These are phyloP conservation scores for Pimephales promelas DNA, from an alignment of 2,113 vertebrate genomes.

Conservation along the genomic window DNA sequence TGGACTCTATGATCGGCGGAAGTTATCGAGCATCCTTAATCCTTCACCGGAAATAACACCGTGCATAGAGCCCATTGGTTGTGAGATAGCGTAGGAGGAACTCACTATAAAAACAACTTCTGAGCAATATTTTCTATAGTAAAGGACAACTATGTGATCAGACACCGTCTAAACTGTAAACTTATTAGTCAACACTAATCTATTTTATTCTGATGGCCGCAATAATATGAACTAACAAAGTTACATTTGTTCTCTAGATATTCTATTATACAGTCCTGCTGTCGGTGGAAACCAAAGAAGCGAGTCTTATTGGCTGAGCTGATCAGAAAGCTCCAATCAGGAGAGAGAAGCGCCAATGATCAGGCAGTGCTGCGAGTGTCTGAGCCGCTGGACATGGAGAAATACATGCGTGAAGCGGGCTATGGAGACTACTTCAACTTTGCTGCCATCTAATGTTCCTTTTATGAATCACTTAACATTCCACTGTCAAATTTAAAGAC, in stretches of 20 bases:
- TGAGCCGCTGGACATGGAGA: slow-evolving; percentile 68
- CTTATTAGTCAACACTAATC: neutral
- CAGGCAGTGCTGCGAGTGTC: slow-evolving; percentile 77
- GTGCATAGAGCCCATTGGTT: too few species aligned
- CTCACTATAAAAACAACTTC: too few species aligned
- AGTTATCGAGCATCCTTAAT: too few species aligned
- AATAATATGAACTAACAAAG: neutral
- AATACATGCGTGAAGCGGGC: slow-evolving; percentile 74
- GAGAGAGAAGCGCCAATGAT: slow-evolving; percentile 73
- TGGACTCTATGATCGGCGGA: too few species aligned
- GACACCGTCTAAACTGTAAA: too few species aligned
- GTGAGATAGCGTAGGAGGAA: too few species aligned
- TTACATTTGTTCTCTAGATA: slow-evolving; percentile 72
- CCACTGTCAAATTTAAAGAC: neutral
- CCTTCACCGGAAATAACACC: too few species aligned
- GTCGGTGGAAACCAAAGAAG: slow-evolving; percentile 75
- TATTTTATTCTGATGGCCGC: neutral
- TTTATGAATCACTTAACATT: too few species aligned
- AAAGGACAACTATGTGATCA: too few species aligned
- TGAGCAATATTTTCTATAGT: too few species aligned
- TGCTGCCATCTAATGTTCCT: neutral
- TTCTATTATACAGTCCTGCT: slow-evolving; percentile 81
- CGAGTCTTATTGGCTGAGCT: slow-evolving; percentile 72
- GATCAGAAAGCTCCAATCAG: slow-evolving; percentile 67
- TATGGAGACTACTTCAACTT: slow-evolving; percentile 64